Evolutionary conservation across 2,797 vertebrate genomes (phyloP).

Genomic region (Menidia menidia): DNA sequence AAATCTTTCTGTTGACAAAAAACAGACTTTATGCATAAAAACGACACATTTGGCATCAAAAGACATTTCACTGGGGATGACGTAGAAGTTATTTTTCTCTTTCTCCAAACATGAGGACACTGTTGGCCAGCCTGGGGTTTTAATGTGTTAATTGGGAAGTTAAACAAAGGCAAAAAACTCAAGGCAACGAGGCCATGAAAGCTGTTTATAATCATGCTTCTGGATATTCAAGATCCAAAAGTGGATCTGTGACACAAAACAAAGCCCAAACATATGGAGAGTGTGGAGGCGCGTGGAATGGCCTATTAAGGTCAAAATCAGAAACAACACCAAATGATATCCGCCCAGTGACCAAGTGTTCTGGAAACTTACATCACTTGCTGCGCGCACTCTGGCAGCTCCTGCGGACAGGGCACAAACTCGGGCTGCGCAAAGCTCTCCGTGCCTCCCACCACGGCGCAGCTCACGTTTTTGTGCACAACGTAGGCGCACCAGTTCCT

Average conservation of each 20-base stretch:
- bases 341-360: slow-evolving; percentile 28
- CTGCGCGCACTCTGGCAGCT: slow-evolving; percentile 88
- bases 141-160: too few species aligned
- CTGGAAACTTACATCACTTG: slow-evolving; percentile 86
- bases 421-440: slow-evolving; percentile 90
- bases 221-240: too few species aligned
- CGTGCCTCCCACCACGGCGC: slow-evolving; percentile 88
- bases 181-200: too few species aligned
- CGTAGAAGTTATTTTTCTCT: too few species aligned
- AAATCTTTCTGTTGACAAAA: neutral
- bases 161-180: too few species aligned
- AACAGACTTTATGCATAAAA: neutral
- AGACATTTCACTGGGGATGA: too few species aligned
- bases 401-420: slow-evolving; percentile 79
- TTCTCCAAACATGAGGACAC: too few species aligned
- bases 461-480: slow-evolving; percentile 94
- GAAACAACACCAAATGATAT: slow-evolving; percentile 24
- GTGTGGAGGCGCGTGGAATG: neutral
- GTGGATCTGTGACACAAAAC: neutral
- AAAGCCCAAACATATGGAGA: neutral
- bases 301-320: neutral
- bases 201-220: too few species aligned
- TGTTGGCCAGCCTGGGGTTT: too few species aligned
- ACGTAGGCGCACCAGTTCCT: slow-evolving; percentile 98
- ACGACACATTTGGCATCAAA: too few species aligned